A percentile compares a stretch with the other conserved stretches of the same genome.
phyloP scores from a whole-genome alignment of 2,113 vertebrate genomes.

The Mesitornis unicolor region DNA sequence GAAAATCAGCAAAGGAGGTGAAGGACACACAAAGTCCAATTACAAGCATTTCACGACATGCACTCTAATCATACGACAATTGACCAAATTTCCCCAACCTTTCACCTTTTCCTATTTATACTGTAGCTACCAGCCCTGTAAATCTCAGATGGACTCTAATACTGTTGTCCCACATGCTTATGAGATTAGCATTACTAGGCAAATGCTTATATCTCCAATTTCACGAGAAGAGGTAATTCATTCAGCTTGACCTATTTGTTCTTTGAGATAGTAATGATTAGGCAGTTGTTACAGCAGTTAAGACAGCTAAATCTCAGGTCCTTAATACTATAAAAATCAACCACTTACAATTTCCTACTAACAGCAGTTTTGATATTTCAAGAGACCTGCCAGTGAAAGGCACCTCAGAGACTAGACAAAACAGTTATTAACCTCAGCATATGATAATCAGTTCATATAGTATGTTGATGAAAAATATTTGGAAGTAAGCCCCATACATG shows the following conservation, averaged over 20 bases:
- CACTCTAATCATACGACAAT: neutral
- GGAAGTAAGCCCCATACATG: neutral
- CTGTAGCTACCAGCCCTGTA: neutral
- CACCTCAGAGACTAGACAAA: neutral
- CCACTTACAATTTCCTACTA: neutral
- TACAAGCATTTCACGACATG: neutral
- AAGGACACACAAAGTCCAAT: neutral
- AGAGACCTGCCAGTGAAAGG: neutral
- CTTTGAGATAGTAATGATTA: neutral
- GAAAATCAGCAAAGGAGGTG: neutral
- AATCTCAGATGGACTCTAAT: accelerated
- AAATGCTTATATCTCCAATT: neutral
- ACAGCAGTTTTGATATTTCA: neutral
- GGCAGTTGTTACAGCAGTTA: neutral
- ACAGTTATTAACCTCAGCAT: neutral
- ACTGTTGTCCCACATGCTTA: neutral
- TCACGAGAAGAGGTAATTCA: neutral
- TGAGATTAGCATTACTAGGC: neutral
- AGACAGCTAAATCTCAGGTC: neutral
- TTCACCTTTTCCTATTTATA: neutral
- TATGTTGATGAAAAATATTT: neutral
- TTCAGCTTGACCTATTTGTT: neutral
- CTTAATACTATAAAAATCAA: neutral
- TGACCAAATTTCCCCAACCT: neutral
- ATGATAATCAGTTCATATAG: neutral